These are phyloP conservation scores for Elgonia sp. DNA, from an alignment of 2,888 invertebrate species.

Conservation along the genomic window DNA sequence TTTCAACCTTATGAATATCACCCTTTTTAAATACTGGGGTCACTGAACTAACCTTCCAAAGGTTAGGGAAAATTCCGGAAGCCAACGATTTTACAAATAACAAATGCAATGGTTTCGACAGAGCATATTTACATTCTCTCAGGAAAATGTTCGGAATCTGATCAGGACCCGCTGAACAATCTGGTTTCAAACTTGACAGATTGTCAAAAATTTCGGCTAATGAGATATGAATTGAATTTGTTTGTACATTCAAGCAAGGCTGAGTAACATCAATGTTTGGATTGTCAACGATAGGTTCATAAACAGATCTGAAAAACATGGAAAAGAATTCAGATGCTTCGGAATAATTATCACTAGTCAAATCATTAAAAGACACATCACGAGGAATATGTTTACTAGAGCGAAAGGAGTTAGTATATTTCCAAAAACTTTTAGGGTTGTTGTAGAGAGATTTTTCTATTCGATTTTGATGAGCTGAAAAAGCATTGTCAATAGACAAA, in stretches of 20 bases:
- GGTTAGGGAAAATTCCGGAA: too few species aligned
- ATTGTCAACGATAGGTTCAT: not conserved
- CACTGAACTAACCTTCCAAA: too few species aligned
- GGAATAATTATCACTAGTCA: not conserved
- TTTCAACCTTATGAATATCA: too few species aligned
- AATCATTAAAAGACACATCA: not conserved
- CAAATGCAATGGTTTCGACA: too few species aligned
- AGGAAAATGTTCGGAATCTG: not conserved
- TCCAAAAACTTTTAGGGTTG: slow-evolving; percentile 36
- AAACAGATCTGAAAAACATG: not conserved
- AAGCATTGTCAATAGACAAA: not conserved
- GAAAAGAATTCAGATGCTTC: not conserved
- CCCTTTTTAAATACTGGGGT: too few species aligned
- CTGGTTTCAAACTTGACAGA: not conserved
- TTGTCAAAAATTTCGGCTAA: too few species aligned
- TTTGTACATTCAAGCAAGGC: too few species aligned
- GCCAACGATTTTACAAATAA: too few species aligned
- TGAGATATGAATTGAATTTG: too few species aligned
- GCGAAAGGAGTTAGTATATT: not conserved
- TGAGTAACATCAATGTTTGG: too few species aligned
- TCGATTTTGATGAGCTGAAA: not conserved
- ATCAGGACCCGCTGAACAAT: too few species aligned
- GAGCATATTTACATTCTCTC: too few species aligned
- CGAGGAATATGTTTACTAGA: not conserved
- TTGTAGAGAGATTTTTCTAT: not conserved